phyloP scores from a whole-genome alignment of 2,888 invertebrate genomes.

The Caenorhabditis sinica region DNA sequence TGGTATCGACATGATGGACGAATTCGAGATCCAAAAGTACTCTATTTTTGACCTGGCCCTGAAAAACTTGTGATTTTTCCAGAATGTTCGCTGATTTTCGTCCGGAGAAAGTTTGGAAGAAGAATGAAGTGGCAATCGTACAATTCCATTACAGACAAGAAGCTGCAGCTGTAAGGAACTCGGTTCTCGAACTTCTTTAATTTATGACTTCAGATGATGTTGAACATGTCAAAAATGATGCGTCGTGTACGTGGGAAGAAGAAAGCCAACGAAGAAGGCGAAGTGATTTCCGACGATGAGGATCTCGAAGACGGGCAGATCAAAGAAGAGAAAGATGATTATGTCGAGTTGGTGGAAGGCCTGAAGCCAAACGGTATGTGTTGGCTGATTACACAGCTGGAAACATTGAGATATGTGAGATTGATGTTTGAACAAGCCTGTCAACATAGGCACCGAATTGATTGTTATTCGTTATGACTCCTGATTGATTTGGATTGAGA shows the following conservation, averaged over 20 bases:
- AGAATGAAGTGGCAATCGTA: conserved; percentile 36
- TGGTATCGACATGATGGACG: conserved; percentile 68
- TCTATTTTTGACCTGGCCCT: no score
- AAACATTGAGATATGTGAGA: neutral
- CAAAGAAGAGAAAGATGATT: conserved; percentile 70
- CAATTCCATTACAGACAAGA: conserved; percentile 37
- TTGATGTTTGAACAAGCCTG: conserved; percentile 47
- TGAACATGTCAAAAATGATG: conserved; percentile 73
- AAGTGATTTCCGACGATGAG: conserved; percentile 67
- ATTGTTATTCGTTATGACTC: conserved; percentile 15
- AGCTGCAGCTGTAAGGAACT: conserved; percentile 37
- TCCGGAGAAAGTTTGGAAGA: conserved; percentile 40
- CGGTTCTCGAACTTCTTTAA: neutral
- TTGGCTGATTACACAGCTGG: conserved; percentile 57
- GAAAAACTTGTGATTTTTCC: conserved; percentile 43
- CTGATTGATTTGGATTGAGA: neutral
- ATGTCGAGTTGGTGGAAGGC: conserved; percentile 69
- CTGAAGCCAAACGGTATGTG: conserved; percentile 56
- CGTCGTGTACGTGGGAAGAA: conserved; percentile 69
- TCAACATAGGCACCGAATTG: conserved; percentile 13
- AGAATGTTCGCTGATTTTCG: conserved; percentile 78
- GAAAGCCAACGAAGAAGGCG: conserved; percentile 74
- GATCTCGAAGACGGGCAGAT: conserved; percentile 74
- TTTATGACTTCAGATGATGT: conserved; percentile 69
- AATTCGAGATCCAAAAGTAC: conserved; percentile 62